A percentile compares a stretch with the other conserved stretches of the same genome.
Evolutionary conservation across 2,888 invertebrate species (phyloP).

Genomic region (Epinotia brunnichana): DNA sequence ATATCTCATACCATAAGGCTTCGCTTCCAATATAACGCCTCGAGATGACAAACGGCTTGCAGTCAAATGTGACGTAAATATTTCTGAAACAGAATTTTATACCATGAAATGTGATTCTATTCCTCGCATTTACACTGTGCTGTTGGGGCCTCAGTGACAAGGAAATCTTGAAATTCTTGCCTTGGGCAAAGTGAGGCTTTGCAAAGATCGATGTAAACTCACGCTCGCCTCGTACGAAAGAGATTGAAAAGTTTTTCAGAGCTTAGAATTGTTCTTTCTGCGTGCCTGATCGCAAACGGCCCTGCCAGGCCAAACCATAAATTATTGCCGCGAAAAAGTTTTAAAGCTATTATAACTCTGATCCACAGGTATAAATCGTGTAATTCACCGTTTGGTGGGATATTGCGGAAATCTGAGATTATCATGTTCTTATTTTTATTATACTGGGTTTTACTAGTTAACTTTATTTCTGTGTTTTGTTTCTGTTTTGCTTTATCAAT

Average conservation of each 20-base stretch:
- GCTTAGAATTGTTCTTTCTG: constrained; percentile 66
- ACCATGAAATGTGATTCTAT: constrained; percentile 46
- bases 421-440: constrained; percentile 29
- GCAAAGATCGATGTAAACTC: constrained; percentile 54
- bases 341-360: constrained; percentile 64
- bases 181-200: constrained; percentile 51
- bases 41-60: constrained; percentile 67
- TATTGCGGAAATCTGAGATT: constrained; percentile 45
- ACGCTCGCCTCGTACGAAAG: constrained; percentile 55
- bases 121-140: constrained; percentile 36
- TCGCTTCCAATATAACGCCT: constrained; percentile 68
- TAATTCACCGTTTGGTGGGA: constrained; percentile 50
- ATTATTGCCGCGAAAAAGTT: constrained; percentile 66
- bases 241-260: constrained; percentile 62
- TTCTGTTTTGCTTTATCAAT: constrained; percentile 49
- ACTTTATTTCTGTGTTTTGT: constrained; percentile 46
- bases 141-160: constrained; percentile 37
- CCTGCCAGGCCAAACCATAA: constrained; percentile 62
- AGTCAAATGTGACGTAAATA: constrained; percentile 63
- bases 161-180: constrained; percentile 47
- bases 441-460: constrained; percentile 40
- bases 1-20: constrained; percentile 68
- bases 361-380: constrained; percentile 59
- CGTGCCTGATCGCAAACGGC: constrained; percentile 62
- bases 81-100: constrained; percentile 54